These are phyloP conservation scores for Anguilla obscura DNA, from an alignment of 2,797 vertebrate genomes.

Conservation along the genomic window DNA sequence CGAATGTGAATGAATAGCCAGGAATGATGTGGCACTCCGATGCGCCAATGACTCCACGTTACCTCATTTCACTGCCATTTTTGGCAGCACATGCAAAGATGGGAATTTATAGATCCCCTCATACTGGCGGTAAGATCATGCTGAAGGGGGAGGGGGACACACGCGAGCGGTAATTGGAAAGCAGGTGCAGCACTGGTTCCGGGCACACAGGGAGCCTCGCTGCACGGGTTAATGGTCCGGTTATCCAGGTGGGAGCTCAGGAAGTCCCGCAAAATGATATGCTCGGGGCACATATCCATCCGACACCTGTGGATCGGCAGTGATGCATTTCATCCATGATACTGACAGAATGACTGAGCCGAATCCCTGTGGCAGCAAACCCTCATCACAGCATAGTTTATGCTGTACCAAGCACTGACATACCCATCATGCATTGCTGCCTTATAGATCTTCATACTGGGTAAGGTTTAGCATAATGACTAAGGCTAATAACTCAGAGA, in stretches of 20 bases:
- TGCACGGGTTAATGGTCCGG: not conserved
- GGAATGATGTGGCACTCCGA: not conserved
- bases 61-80: not conserved
- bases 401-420: not conserved
- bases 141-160: not conserved
- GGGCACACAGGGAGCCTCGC: not conserved
- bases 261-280: not conserved
- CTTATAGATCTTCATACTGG: not conserved
- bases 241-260: not conserved
- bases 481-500: not conserved
- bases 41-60: not conserved
- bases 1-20: not conserved
- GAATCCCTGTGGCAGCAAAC: not conserved
- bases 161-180: not conserved
- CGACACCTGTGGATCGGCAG: not conserved
- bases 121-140: not conserved
- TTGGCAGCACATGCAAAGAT: not conserved
- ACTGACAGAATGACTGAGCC: not conserved
- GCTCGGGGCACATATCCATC: not conserved
- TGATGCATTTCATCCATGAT: not conserved
- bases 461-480: not conserved
- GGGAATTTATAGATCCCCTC: not conserved
- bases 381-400: not conserved
- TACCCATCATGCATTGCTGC: not conserved
- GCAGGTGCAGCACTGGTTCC: not conserved